Base-by-base conservation (phyloP, 2,888 invertebrate genomes). In the Bombyx huttoni region DNA sequence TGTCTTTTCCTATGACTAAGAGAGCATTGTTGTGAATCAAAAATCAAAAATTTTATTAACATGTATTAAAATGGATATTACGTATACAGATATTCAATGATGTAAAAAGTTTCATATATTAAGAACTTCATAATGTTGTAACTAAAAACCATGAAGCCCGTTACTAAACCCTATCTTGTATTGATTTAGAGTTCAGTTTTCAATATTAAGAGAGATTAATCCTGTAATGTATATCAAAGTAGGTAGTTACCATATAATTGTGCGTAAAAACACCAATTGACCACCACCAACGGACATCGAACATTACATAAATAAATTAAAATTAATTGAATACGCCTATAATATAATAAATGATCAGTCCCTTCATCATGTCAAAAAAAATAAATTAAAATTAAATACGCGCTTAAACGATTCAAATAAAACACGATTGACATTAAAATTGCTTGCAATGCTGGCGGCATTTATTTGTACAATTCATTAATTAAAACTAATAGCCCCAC, bases 1-100 rank as follows among this genome's bases (percentile, higher is more conserved):
- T 78, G 78, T 81, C 73, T 81, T 81, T 77, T 74, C 69, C 67
- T 63, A 75, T 67, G 67, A 67, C 65, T 62, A 64, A 76, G 75
- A 75, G 75, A 75, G 75, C 74, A 65, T 61, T 63, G 57, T 65
- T 67, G 50, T 52, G 45, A 52, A 50, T 52, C 47, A 33, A 48
- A 47, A n/a, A n/a, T n/a, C n/a, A 24, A 24, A 24, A 24, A 24
- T 24, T 24, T 1, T 3, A 24, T 24, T 24, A 3, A 24, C 24
- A 24, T 3, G 3, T 24, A 24, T 24, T 24, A 24, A 24, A 24
- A 24, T 24, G 24, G 24, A 24, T 24, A 24, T 24, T 24, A 24
- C 24, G 24, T 24, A 24, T 24, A 24, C 24, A 24, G 24, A 24
- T 24, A 24, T 24, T 24, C 24, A 24, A 24, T 24, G 24, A 24